phyloP scores from a whole-genome alignment of 2,888 invertebrate genomes.

The Drosophila affinis region DNA sequence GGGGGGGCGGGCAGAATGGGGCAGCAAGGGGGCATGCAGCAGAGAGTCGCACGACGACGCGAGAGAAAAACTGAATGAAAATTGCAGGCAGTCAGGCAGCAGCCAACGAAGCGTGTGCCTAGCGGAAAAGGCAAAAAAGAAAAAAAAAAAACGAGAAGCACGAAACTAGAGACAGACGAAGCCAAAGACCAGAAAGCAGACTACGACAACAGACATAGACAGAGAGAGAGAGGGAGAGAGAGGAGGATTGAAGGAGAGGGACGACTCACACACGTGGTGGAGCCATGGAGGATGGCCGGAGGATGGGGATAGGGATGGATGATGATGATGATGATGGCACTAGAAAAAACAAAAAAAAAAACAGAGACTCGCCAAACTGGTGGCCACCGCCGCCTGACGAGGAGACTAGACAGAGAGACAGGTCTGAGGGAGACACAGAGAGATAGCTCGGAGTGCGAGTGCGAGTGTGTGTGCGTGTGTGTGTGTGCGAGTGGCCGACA shows the following conservation, averaged over 20 bases:
- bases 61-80: conserved; percentile 58
- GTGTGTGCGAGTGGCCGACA: conserved; percentile 69
- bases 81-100: conserved; percentile 38
- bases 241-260: conserved; percentile 5
- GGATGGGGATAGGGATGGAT: conserved; percentile 18
- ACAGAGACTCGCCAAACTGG: conserved; percentile 44
- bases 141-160: conserved; percentile 26
- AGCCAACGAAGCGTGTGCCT: conserved; percentile 50
- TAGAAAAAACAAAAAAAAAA: conserved; percentile 27
- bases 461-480: conserved; percentile 21
- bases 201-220: conserved; percentile 18
- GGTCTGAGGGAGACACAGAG: not conserved
- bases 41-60: conserved; percentile 36
- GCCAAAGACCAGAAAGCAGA: conserved; percentile 19
- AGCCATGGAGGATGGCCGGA: conserved; percentile 14
- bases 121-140: conserved; percentile 25
- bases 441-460: not conserved
- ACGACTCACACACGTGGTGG: conserved; percentile 39
- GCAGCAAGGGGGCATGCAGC: conserved; percentile 1
- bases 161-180: conserved; percentile 41
- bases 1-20: not conserved
- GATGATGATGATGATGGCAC: conserved; percentile 23
- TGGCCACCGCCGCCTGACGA: conserved; percentile 24
- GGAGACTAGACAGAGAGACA: conserved; percentile 30
- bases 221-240: conserved; percentile 2